Base-by-base conservation (phyloP, 2,888 invertebrate genomes). In the Phragmatobia fuliginosa region DNA sequence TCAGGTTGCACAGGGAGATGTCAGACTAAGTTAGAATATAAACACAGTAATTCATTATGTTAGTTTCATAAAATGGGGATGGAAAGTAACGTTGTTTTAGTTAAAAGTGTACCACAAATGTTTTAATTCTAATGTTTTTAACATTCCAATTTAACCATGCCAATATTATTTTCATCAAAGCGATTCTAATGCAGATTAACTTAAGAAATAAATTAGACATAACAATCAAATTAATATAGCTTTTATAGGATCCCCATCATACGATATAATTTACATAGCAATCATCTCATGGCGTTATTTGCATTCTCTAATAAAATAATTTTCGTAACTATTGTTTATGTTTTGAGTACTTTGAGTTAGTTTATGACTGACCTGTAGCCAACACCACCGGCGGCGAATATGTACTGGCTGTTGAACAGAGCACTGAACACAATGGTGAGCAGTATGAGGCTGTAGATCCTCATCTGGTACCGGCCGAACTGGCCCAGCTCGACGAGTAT, bases 401-500 rank as follows among this genome's bases (percentile, higher is more conserved):
- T 64, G 32, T 71, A 71, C 25, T 71, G 71, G 21, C 65, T 62
- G 33, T 68, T 71, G 25, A 68, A 71, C 32, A 71, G 25, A 8
- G 68, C 71, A 66, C 62, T 56, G 21, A 68, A 68, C 31, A 71
- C 36, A 58, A 71, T 71, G 1, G 68, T 64, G 14, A 62, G 16
- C 38, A 71, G 25, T 31, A 71, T 71, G 18, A 71, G 36, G 41
- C 58, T 56, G 52, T 71, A 71, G 41, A 59, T 71, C 41, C 65
- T 71, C 73, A 68, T 62, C 32, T 71, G 71, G 56, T 71, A 68
- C 62, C 41, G 62, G 41, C 71, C 71, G 65, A 71, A 71, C 52
- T 71, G 67, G 8, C 71, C 71, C n/a, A 71, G 31, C 45, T 71
- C 71, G 25, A 11, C 61, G 38, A 92, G 78, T 31, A 91, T 76